Conservation (phyloP, 2,888 invertebrate genomes). For the Agonopterix subpropinquella region DNA sequence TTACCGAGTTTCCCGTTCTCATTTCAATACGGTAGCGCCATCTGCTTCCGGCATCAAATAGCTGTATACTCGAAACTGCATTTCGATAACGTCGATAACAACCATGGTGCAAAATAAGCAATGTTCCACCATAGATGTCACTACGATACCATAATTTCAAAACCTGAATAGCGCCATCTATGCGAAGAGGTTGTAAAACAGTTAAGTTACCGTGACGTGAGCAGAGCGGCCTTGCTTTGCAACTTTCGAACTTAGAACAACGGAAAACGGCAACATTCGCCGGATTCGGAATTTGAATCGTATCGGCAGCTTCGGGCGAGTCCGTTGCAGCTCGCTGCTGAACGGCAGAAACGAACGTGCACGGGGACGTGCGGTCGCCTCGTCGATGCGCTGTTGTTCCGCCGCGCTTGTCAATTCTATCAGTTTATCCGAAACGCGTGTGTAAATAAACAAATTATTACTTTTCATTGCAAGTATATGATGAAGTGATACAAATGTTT, state of each 20-base stretch:
- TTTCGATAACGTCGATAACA: no score
- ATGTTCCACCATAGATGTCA: neutral
- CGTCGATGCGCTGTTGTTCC: conserved; percentile 72
- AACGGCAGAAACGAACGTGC: conserved; percentile 73
- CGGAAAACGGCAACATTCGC: conserved; percentile 52
- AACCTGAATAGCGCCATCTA: conserved; percentile 34
- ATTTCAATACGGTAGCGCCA: no score
- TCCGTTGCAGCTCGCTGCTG: conserved; percentile 29
- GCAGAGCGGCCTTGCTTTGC: conserved; percentile 47
- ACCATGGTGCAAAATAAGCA: neutral
- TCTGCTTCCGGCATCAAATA: no score
- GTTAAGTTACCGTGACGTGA: conserved; percentile 32
- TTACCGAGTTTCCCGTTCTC: no score
- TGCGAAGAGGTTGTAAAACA: conserved; percentile 11
- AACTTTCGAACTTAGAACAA: conserved; percentile 64
- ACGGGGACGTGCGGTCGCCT: conserved; percentile 75
- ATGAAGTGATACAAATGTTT: conserved; percentile 70
- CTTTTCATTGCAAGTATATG: conserved; percentile 54
- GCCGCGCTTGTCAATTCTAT: conserved; percentile 60
- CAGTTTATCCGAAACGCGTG: conserved; percentile 69
- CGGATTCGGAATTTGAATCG: conserved; percentile 57
- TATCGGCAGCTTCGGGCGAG: conserved; percentile 25
- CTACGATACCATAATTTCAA: neutral
- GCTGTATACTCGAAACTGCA: no score
- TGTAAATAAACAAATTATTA: conserved; percentile 71